Evolutionary conservation across 2,888 invertebrate genomes (phyloP), one percentile per base, ranked within the genome.

Genomic region (Homarus gammarus): DNA sequence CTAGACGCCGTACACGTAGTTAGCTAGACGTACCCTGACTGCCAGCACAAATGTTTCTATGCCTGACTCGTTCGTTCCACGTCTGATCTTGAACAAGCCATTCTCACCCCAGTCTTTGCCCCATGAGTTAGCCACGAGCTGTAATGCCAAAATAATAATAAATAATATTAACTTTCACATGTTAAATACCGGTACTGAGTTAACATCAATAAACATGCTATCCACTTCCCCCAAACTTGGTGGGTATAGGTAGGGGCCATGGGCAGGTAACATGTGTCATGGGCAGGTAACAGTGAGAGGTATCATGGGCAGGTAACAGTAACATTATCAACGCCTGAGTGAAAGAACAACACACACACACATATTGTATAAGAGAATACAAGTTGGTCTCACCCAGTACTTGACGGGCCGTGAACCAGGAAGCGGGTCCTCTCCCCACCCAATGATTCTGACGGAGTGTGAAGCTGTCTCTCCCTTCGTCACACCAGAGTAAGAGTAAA

Each of bases 91-190:
- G 96, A 99, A 99, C 93, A 96, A 97, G 0, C 99, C 99, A 91
- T 96, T 95, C 93, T 99, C 98, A 15, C 99, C 99, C 99, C 99
- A 99, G 92, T 96, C 95, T 0, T 94, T 93, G 12, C 99, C 99
- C 99, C 99, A 99, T 51, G 98, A 98, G 94, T 99, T 99, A 77
- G 97, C 97, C 68, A 97, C 97, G 93, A 97, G 95, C 98, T 99
- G 95, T 3, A 94, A n/a, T n/a, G n/a, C n/a, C n/a, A n/a, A n/a
- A n/a, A n/a, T n/a, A n/a, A n/a, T n/a, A n/a, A n/a, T n/a, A n/a
- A n/a, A n/a, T n/a, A n/a, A n/a, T n/a, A n/a, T n/a, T n/a, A n/a
- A n/a, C n/a, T n/a, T n/a, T n/a, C n/a, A n/a, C n/a, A n/a, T n/a
- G n/a, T n/a, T n/a, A n/a, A n/a, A n/a, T n/a, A n/a, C n/a, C n/a